Evolutionary conservation across 2,888 invertebrate species (phyloP).

Genomic region (Temnothorax unifasciatus): DNA sequence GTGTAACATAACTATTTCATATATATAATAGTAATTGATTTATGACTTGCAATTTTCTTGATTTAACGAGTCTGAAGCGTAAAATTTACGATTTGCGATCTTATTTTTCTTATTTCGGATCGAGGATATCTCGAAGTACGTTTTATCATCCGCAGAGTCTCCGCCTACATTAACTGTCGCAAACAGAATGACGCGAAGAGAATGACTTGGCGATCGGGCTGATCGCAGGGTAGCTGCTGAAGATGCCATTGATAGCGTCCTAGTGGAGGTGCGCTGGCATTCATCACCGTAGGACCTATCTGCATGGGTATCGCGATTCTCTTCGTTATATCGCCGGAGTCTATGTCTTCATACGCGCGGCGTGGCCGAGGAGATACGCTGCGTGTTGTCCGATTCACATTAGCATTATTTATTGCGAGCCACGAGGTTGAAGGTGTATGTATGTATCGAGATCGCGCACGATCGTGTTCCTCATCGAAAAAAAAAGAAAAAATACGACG

Average conservation of each 20-base stretch:
- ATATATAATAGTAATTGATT: background rate
- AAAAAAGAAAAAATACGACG: background rate
- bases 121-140: background rate
- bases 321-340: slow-evolving; percentile 73
- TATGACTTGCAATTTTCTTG: slow-evolving; percentile 17
- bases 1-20: background rate
- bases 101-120: slow-evolving; percentile 5
- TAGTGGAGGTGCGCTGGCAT: slow-evolving; percentile 73
- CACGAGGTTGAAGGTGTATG: background rate
- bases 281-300: slow-evolving; percentile 77
- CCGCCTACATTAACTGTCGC: slow-evolving; percentile 29
- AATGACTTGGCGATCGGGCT: slow-evolving; percentile 77
- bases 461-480: background rate
- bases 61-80: background rate
- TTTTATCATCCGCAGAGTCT: slow-evolving; percentile 14
- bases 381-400: slow-evolving; percentile 26
- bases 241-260: slow-evolving; percentile 76
- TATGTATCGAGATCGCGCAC: background rate
- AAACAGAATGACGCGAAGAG: slow-evolving; percentile 49
- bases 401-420: slow-evolving; percentile 38
- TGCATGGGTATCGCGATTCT: slow-evolving; percentile 73
- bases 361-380: slow-evolving; percentile 10
- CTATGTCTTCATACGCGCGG: slow-evolving; percentile 73
- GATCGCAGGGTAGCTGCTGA: slow-evolving; percentile 61
- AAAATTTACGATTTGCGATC: background rate